Evolutionary conservation across 37 sponge, comb jelly and placozoan genomes (phyloP), one percentile per base, ranked within the genome.

Genomic region (Cliona cf. orientalis): DNA sequence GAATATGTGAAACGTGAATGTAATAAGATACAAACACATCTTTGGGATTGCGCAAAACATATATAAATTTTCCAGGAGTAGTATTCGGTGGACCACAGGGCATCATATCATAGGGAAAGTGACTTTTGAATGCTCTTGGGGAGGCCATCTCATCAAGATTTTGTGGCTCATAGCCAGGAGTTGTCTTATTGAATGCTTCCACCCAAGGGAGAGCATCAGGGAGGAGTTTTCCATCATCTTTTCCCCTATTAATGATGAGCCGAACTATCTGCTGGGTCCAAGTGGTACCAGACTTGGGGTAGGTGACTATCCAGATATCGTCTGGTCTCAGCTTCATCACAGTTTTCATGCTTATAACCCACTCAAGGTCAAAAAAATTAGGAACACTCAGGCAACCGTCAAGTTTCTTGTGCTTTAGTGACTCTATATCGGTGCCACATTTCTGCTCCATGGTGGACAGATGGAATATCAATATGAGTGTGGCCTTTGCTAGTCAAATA

Each of bases 101-200:
- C 43, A 81, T 46, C 22, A 72, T 58, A 55, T 66, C 58, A 61
- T 83, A 87, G 37, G 87, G 75, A 12, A 77, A 36, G 56, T 91
- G 92, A 32, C 83, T 87, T 63, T 87, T 91, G 60, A 91, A 53
- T 23, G 69, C 63, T 25, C 92, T 69, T 7, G 92, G 92, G 0
- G 68, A 46, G 22, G 85, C 81, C 23, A 68, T 14, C 23, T 62
- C 63, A 28, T 25, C 29, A 7, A 25, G 17, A 17, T 17, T 19
- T 19, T 11, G 14, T 17, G 17, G 11, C 11, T 49, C 55, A 49
- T 11, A 17, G 55, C 14, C 17, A 17, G 11, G 17, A 49, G 11
- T 49, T 49, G 14, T 17, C 17, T 17, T 49, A 17, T 49, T 17
- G 14, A 49, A 49, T 49, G 17, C 26, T 22, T 72, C 73, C 33